Evolutionary conservation across 2,888 invertebrate species (phyloP), one percentile per base, ranked within the genome.

Genomic region (Meloe dianella): DNA sequence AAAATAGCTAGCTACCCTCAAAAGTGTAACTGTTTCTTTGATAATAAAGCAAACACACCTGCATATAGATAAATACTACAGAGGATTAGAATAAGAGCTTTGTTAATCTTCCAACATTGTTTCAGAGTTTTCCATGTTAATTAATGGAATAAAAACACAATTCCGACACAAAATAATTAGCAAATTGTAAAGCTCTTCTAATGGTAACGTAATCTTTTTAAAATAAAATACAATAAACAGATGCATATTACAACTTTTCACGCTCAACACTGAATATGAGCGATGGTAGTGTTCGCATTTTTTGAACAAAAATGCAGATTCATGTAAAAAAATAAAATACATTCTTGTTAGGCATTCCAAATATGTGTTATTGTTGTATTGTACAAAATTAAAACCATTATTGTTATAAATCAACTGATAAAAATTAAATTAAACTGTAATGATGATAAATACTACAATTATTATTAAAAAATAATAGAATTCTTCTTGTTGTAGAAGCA

Each of bases 111-210:
- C 14, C 8, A 54, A 27, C 54, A 54, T 54, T 24, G 54, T 54
- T 54, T 12, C 54, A 54, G 27, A 54, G 24, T 54, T 54, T 14
- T 24, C 27, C 54, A 24, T 24, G 24, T 27, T 54, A 54, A 14
- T 27, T 54, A 54, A 54, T 54, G 24, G 24, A 54, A 54, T 54
- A 27, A 54, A 54, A 54, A n/a, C 54, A 54, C 22, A 54, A 54
- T 54, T 54, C n/a, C 22, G 4, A n/a, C 22, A 27, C 24, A n/a
- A 27, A 27, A n/a, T 54, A 54, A 54, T 54, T 54, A 54, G 14
- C 24, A 54, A 27, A 54, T 54, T 54, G 54, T 54, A 14, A 7
- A 24, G 7, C 5, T 7, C 12, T 47, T 20, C 0, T 35, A 14
- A 14, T 35, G 2, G 1, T 14, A 35, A 12, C 1, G 35, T 35